Evolutionary conservation across 2,888 invertebrate genomes (phyloP).

Genomic region (Tenodera sinensis): DNA sequence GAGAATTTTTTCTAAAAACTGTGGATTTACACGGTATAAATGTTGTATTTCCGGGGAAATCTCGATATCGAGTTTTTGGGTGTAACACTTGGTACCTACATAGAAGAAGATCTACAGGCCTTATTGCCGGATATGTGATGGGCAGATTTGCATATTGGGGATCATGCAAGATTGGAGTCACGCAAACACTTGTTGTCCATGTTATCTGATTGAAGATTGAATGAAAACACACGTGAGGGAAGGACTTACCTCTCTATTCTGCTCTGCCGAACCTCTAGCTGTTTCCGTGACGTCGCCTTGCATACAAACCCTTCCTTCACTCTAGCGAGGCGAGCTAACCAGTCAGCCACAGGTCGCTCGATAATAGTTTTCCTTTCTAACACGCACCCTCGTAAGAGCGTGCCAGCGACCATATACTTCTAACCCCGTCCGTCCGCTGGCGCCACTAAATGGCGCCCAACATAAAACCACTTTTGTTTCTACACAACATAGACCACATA

Average conservation of each 20-base stretch:
- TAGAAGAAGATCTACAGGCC: too few relatives aligned
- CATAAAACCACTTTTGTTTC: too few relatives aligned
- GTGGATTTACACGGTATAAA: too few relatives aligned
- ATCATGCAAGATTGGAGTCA: neutral
- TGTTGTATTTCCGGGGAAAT: too few relatives aligned
- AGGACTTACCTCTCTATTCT: neutral
- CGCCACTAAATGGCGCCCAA: neutral
- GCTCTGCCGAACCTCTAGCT: neutral
- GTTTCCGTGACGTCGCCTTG: neutral
- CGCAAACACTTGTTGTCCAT: neutral
- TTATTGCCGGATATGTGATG: too few relatives aligned
- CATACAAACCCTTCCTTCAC: neutral
- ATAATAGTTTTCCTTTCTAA: neutral
- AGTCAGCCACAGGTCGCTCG: neutral
- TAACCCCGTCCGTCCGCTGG: neutral
- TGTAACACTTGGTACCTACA: too few relatives aligned
- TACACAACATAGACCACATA: too few relatives aligned
- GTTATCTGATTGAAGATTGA: too few relatives aligned
- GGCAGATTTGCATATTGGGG: too few relatives aligned
- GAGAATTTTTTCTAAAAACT: too few relatives aligned
- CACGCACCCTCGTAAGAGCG: neutral
- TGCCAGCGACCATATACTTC: neutral
- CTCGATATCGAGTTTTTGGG: too few relatives aligned
- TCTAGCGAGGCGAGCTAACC: too few relatives aligned
- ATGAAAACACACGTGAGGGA: neutral